Evolutionary conservation across 2,888 invertebrate genomes (phyloP).

Genomic region (Rotaria socialis): DNA sequence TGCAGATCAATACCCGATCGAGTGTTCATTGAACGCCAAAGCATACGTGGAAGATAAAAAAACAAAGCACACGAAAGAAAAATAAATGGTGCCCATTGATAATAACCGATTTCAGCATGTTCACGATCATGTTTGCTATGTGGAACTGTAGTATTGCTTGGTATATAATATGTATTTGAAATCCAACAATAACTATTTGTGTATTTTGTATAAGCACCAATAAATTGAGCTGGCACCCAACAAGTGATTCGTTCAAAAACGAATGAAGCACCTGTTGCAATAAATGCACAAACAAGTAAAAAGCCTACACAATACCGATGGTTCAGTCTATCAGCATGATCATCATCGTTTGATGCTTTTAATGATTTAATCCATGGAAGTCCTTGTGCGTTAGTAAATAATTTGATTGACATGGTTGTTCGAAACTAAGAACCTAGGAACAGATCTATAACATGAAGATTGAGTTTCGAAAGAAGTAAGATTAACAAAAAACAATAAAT

Average conservation of each 20-base stretch:
- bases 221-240: conserved; percentile 45
- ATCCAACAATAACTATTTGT: conserved; percentile 45
- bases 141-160: conserved; percentile 41
- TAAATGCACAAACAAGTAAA: not conserved
- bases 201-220: conserved; percentile 41
- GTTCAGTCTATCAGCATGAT: conserved; percentile 44
- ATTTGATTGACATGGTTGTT: not conserved
- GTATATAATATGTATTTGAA: conserved; percentile 44
- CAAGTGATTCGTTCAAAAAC: not conserved
- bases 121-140: conserved; percentile 39
- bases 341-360: conserved; percentile 39
- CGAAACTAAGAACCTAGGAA: not conserved
- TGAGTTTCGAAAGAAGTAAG: not conserved
- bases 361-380: conserved; percentile 33
- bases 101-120: conserved; percentile 34
- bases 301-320: conserved; percentile 41
- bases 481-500: not conserved
- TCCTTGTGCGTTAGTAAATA: not conserved
- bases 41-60: conserved; percentile 45
- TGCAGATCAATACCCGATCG: conserved; percentile 45
- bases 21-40: conserved; percentile 45
- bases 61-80: conserved; percentile 40
- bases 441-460: not conserved
- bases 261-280: not conserved
- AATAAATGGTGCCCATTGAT: conserved; percentile 46